Percentiles rank a stretch among this genome's conserved stretches.
Evolutionary conservation across 2,797 vertebrate species (phyloP).

Genomic region (Euphonia xanthogaster): DNA sequence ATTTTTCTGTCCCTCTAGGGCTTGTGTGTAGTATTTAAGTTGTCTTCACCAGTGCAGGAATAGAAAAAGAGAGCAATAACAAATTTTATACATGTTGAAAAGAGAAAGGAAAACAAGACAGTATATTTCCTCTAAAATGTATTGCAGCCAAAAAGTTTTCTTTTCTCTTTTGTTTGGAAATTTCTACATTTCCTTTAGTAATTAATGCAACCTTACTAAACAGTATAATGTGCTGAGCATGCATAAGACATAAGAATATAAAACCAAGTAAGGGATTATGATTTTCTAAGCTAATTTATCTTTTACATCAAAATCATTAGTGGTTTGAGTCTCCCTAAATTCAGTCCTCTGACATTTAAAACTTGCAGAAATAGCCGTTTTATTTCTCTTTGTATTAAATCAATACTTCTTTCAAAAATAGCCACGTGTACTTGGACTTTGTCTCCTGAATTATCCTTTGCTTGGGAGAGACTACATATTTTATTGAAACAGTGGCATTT

Average conservation of each 20-base stretch:
- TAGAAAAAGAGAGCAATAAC: not conserved
- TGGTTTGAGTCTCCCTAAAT: not conserved
- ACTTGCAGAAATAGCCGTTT: not conserved
- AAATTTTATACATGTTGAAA: not conserved
- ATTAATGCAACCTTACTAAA: not conserved
- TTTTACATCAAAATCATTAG: not conserved
- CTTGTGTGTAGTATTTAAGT: not conserved
- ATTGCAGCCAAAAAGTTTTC: not conserved
- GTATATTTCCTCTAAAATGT: not conserved
- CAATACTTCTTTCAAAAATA: not conserved
- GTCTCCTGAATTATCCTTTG: not conserved
- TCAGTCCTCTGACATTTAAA: not conserved
- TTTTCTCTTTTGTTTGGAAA: not conserved
- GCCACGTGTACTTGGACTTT: not conserved
- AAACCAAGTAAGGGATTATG: not conserved
- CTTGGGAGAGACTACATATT: not conserved
- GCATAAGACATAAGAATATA: not conserved
- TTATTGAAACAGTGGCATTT: not conserved
- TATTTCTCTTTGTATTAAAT: not conserved
- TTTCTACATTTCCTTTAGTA: not conserved
- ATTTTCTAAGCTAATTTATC: not conserved
- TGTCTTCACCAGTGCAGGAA: not conserved
- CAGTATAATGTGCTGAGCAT: not conserved
- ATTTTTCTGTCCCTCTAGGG: not conserved
- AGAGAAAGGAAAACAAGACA: not conserved